These are phyloP conservation scores for Bombus balteatus DNA, from an alignment of 1,140 invertebrate genomes.

Conservation along the genomic window DNA sequence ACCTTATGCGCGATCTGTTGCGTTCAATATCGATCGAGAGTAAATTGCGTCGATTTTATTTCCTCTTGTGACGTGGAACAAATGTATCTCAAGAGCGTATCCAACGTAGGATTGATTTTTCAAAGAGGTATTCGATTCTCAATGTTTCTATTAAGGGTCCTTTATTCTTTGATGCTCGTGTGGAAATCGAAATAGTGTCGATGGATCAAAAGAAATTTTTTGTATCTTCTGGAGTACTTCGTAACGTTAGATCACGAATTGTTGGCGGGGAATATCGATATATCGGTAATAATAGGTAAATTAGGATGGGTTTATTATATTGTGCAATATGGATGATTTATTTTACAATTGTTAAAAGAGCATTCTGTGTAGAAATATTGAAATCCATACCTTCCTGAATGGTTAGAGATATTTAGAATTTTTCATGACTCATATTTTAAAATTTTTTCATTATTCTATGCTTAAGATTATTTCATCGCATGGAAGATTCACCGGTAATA, in stretches of 20 bases:
- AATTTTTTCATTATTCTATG: not conserved
- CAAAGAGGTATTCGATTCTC: not conserved
- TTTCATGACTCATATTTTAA: not conserved
- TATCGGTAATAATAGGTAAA: too few relatives aligned
- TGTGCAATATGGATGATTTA: not conserved
- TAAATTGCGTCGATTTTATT: conserved; percentile 3
- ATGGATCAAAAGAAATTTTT: not conserved
- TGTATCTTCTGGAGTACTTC: not conserved
- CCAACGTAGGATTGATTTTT: not conserved
- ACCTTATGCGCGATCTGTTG: not conserved
- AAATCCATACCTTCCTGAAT: not conserved
- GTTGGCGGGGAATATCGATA: not conserved
- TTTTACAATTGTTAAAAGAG: not conserved
- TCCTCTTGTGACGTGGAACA: not conserved
- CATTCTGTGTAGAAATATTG: not conserved
- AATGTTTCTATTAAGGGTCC: not conserved
- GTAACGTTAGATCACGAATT: too few relatives aligned
- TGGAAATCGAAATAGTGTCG: too few relatives aligned
- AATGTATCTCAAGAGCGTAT: not conserved
- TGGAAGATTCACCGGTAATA: not conserved
- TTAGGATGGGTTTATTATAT: too few relatives aligned
- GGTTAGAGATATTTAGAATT: not conserved
- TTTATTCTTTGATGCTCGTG: not conserved
- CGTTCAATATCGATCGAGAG: conserved; percentile 16
- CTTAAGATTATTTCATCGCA: not conserved